Evolutionary conservation across 2,113 vertebrate genomes (phyloP).

Genomic region (Canis aureus): DNA sequence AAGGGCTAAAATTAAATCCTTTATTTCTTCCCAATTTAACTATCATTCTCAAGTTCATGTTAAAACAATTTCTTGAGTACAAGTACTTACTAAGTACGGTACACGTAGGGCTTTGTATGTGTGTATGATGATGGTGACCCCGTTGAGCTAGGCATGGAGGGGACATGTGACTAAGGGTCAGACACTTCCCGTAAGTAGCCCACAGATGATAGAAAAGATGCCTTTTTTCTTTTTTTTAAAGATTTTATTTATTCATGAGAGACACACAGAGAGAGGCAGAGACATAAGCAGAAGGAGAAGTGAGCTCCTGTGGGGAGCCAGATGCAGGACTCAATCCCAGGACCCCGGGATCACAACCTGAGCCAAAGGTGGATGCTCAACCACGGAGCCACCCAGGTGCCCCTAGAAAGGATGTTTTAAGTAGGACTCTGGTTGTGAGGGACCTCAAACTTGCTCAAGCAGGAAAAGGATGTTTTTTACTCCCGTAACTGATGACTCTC

Average conservation of each 20-base stretch:
- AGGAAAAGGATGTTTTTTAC: not conserved
- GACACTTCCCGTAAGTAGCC: not conserved
- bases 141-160: not conserved
- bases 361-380: no score
- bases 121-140: not conserved
- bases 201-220: not conserved
- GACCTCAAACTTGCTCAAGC: not conserved
- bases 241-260: no score
- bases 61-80: not conserved
- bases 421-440: not conserved
- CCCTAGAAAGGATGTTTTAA: not conserved
- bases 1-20: constrained; percentile 35
- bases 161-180: not conserved
- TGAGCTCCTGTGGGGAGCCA: no score
- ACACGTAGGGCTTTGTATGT: not conserved
- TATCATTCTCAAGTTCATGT: constrained; percentile 8
- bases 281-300: no score
- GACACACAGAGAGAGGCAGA: no score
- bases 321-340: no score
- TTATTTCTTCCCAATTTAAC: constrained; percentile 42
- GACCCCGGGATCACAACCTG: no score
- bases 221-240: not conserved
- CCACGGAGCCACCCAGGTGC: no score
- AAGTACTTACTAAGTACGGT: not conserved
- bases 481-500: not conserved